Base-by-base conservation (phyloP, 2,797 vertebrate genomes). In the Siniperca scherzeri region DNA sequence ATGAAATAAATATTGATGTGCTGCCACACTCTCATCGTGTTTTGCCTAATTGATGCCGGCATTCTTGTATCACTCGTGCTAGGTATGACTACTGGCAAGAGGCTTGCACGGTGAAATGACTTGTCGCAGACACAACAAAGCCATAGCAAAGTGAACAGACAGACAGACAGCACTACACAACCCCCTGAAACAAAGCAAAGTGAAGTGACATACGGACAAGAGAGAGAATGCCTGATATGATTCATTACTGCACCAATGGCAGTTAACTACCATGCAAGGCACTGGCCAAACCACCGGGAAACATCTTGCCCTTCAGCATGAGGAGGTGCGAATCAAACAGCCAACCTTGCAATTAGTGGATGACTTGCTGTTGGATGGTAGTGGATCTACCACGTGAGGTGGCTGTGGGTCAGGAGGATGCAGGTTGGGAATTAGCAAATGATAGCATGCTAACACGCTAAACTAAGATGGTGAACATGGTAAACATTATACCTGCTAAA, bases 1-100 rank as follows among this genome's bases (percentile, higher is more conserved):
- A 94, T 94, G 86, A 90, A 92, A 94, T 94, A 90, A 95, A 96
- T 95, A 95, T 93, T 92, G 93, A 95, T 92, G 93, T 38, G 83
- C 85, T 77, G 91, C 90, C 86, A 80, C 11, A 62, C 78, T 87
- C 77, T 79, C 48, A 53, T 83, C 70, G 76, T 77, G 87, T 88
- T 90, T 79, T 42, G 82, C 78, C 90, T 92, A 94, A 94, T 92
- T 93, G 92, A 88, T 84, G 87, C 84, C 83, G 73, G 81, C 73
- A 57, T 81, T 78, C 75, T 70, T 72, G 81, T 79, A 77, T 82
- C 88, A 64, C 78, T 80, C 46, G 46, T 36, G 81, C 61, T 16
- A 81, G 87, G 80, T 82, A 84, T 36, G 77, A 89, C 67, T 71
- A 71, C 52, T 84, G 90, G 84, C 85, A 77, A 70, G 81, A 75